Evolutionary conservation across 2,888 invertebrate genomes (phyloP).

Genomic region (Drosophila quinaria): DNA sequence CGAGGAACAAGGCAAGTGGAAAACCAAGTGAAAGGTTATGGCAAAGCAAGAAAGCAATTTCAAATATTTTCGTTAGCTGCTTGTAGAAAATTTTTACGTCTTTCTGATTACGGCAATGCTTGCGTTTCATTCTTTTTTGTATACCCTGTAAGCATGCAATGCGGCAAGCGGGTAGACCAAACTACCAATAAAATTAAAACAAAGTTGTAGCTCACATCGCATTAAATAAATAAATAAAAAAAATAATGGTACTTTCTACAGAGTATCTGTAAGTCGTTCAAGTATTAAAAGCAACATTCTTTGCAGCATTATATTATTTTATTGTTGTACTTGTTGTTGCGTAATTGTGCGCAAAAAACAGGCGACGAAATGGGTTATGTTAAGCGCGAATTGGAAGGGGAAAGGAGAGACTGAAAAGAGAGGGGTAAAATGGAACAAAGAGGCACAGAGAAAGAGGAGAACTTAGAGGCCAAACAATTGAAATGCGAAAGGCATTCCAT

Average conservation of each 20-base stretch:
- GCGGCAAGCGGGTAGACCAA: neutral
- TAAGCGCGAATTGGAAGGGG: slow-evolving; percentile 8
- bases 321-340: slow-evolving; percentile 69
- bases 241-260: neutral
- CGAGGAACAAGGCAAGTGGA: slow-evolving; percentile 7
- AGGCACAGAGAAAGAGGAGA: neutral
- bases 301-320: slow-evolving; percentile 14
- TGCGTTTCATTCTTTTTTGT: slow-evolving; percentile 31
- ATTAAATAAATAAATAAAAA: neutral
- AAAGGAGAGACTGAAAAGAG: neutral
- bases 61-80: slow-evolving; percentile 80
- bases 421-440: neutral
- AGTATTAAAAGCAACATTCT: neutral
- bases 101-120: slow-evolving; percentile 74
- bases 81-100: slow-evolving; percentile 76
- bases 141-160: slow-evolving; percentile 31
- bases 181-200: neutral
- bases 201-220: neutral
- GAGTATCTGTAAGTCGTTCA: slow-evolving; percentile 19
- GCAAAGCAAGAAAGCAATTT: slow-evolving; percentile 77
- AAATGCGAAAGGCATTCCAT: slow-evolving; percentile 49
- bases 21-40: slow-evolving; percentile 59
- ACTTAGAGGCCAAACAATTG: slow-evolving; percentile 52
- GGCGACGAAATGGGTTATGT: slow-evolving; percentile 64
- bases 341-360: slow-evolving; percentile 76